Percentiles rank a stretch among this genome's conserved stretches.
Conservation (phyloP, 1,140 invertebrate genomes). For the Mya arenaria region DNA sequence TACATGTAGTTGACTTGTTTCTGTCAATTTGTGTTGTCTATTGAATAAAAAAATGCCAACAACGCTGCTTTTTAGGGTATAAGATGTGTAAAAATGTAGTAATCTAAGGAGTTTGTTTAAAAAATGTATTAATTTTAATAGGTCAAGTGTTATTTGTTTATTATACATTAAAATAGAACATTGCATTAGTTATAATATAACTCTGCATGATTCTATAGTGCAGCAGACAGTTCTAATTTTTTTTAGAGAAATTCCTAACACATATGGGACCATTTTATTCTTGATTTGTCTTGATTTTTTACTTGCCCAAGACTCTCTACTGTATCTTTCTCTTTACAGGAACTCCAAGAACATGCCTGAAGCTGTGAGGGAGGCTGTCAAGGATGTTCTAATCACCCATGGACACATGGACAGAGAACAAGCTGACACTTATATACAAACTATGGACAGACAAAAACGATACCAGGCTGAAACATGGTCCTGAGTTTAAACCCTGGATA, state of each 20-base stretch:
- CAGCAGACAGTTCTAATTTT: neutral
- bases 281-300: neutral
- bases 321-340: slow-evolving; percentile 79
- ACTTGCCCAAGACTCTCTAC: neutral
- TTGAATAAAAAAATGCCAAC: neutral
- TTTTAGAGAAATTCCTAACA: neutral
- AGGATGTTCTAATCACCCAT: slow-evolving; percentile 83
- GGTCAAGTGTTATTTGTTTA: neutral
- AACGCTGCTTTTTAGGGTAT: neutral
- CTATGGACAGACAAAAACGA: slow-evolving; percentile 85
- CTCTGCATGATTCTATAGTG: neutral
- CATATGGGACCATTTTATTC: neutral
- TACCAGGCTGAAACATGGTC: slow-evolving; percentile 95
- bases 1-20: too few species aligned
- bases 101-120: neutral
- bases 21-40: too few species aligned
- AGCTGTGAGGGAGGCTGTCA: slow-evolving; percentile 90
- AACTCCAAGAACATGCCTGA: slow-evolving; percentile 97
- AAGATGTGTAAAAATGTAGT: neutral
- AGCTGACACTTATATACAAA: slow-evolving; percentile 84
- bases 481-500: too few species aligned
- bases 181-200: neutral
- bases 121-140: neutral
- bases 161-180: neutral
- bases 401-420: slow-evolving; percentile 83